Conservation (phyloP, 2,113 vertebrate species). For the Hypanus sabinus region DNA sequence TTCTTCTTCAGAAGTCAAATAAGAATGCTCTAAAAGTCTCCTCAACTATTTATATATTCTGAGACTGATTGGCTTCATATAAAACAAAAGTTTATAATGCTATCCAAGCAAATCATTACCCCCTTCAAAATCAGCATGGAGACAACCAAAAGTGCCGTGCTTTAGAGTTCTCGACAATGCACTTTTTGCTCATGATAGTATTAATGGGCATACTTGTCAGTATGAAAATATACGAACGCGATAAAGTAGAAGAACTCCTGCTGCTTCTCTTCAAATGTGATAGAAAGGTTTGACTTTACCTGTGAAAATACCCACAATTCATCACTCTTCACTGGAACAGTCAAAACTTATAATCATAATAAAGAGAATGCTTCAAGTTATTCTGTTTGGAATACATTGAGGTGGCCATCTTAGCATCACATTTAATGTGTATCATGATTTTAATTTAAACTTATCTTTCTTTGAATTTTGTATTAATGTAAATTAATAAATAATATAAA, state of each 20-base stretch:
- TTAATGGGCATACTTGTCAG: slow-evolving; percentile 35
- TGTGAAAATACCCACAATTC: slow-evolving; percentile 34
- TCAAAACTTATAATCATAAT: slow-evolving; percentile 32
- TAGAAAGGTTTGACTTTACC: slow-evolving; percentile 34
- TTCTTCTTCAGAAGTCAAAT: slow-evolving; percentile 24
- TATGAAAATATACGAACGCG: slow-evolving; percentile 20
- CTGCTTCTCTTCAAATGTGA: slow-evolving; percentile 26
- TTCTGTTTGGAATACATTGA: neutral
- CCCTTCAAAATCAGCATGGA: slow-evolving; percentile 30
- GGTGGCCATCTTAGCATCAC: neutral
- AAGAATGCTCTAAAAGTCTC: slow-evolving; percentile 9
- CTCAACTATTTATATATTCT: slow-evolving; percentile 14
- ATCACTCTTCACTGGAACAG: slow-evolving; percentile 24
- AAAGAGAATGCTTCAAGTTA: neutral
- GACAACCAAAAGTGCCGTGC: slow-evolving; percentile 20
- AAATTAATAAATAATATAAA: neutral
- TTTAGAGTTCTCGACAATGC: slow-evolving; percentile 22
- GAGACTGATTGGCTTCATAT: slow-evolving; percentile 33
- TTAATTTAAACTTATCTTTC: neutral
- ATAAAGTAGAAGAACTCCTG: slow-evolving; percentile 21
- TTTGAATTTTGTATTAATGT: neutral
- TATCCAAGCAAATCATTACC: slow-evolving; percentile 37
- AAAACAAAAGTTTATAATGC: slow-evolving; percentile 37
- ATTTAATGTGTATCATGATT: neutral
- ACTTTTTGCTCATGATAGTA: slow-evolving; percentile 21